Evolutionary conservation across 2,888 invertebrate species (phyloP).

Genomic region (Hymenopus coronatus): DNA sequence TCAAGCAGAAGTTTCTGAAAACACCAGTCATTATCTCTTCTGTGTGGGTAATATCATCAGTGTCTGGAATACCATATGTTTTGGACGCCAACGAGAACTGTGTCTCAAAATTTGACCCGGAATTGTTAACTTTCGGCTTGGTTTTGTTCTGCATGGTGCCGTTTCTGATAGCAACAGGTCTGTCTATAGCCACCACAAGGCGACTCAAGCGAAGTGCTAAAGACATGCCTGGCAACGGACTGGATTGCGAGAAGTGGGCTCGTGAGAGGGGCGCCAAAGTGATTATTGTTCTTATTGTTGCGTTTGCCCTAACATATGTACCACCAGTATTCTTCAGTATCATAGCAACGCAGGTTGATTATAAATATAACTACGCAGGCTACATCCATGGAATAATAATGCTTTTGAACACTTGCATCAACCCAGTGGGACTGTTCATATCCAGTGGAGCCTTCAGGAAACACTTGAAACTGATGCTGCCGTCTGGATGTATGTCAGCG

Average conservation of each 20-base stretch:
- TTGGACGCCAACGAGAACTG: background rate
- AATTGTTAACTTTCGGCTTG: background rate
- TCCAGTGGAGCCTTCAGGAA: background rate
- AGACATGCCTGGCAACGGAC: background rate
- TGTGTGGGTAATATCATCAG: background rate
- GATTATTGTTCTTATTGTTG: background rate
- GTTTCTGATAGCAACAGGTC: background rate
- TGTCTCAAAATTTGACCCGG: background rate
- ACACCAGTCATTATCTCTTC: background rate
- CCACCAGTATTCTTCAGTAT: background rate
- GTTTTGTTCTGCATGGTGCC: background rate
- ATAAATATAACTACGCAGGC: background rate
- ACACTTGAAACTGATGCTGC: background rate
- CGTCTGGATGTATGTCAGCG: background rate
- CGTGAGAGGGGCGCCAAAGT: background rate
- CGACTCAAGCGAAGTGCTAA: background rate
- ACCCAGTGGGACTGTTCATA: background rate
- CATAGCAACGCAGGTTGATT: background rate
- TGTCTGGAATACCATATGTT: background rate
- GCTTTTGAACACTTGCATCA: background rate
- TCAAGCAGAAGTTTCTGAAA: background rate
- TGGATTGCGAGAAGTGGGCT: background rate
- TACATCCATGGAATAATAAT: background rate
- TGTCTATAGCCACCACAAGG: background rate
- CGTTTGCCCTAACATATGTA: background rate